Evolutionary conservation across 2,888 invertebrate species (phyloP), one percentile per base, ranked within the genome.

Genomic region (Andricus quercusramuli): DNA sequence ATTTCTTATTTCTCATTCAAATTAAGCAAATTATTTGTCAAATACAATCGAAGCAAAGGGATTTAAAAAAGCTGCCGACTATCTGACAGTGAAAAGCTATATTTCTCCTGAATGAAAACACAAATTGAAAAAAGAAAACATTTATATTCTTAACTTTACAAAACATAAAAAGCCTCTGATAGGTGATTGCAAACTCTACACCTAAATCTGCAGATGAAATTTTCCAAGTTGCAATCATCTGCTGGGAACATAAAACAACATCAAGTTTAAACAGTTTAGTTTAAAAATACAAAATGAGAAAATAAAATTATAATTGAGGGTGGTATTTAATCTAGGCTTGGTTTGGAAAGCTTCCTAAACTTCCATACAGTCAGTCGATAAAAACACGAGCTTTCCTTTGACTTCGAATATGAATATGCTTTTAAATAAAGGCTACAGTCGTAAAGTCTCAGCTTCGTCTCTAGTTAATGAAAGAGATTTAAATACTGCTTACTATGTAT

Each of bases 401-500:
- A 74, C 20, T 74, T 44, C 8, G 20, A 29, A 66, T 37, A 41
- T 11, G 37, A 66, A 37, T n/a, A 37, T 37, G 8, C 32, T 41
- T 11, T 37, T 11, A 47, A 29, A 70, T 25, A 13, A 47, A 74
- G 47, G 13, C 44, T 47, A 13, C 44, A 70, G 13, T 70, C 25
- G 8, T 9, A 8, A 56, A n/a, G 51, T 56, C n/a, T 8, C 6
- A n/a, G 51, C n/a, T 15, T 62, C 62, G 20, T 51, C 51, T 56
- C 32, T 37, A 32, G n/a, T 29, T n/a, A 74, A 32, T 51, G 29
- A 74, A 51, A 32, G 15, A 29, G 32, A n/a, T 29, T 74, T 51
- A 8, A 74, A 74, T 74, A 74, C 17, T 32, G 47, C 29, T 70
- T 74, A 56, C 32, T 56, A 70, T 47, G 68, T 37, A 68, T 44